A percentile compares a stretch with the other conserved stretches of the same genome.
Evolutionary conservation across 2,113 vertebrate genomes (phyloP).

Genomic region (Sylvilagus bachmani): DNA sequence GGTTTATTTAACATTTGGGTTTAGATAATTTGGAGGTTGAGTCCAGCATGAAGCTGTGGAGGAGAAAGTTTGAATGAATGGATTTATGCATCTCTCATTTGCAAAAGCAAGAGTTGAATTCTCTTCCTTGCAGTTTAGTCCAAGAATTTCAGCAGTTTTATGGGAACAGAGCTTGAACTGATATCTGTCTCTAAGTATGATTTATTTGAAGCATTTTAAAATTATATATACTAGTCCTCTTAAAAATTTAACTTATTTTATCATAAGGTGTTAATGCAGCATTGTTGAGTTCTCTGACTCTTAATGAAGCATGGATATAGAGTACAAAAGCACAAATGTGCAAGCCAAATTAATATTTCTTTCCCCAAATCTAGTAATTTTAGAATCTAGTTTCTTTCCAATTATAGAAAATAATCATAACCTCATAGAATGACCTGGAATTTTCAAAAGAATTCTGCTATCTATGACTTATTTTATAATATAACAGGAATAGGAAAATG

Average conservation of each 20-base stretch:
- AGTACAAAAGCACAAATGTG: slow-evolving; percentile 52
- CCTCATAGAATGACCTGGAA: slow-evolving; percentile 47
- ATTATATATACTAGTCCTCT: background rate
- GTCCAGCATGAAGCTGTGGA: background rate
- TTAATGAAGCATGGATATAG: slow-evolving; percentile 43
- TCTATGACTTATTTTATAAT: slow-evolving; percentile 48
- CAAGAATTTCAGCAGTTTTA: background rate
- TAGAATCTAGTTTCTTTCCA: slow-evolving; percentile 57
- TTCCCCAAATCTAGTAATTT: slow-evolving; percentile 46
- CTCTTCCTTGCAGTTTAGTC: background rate
- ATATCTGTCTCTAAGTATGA: background rate
- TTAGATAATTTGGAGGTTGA: slow-evolving; percentile 27
- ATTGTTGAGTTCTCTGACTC: slow-evolving; percentile 9
- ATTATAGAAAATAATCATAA: slow-evolving; percentile 49
- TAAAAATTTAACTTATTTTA: slow-evolving; percentile 43
- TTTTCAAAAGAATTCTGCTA: slow-evolving; percentile 44
- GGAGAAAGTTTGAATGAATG: slow-evolving; percentile 20
- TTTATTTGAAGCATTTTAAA: slow-evolving; percentile 5
- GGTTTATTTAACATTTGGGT: background rate
- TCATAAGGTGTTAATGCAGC: slow-evolving; percentile 31
- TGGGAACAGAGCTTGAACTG: slow-evolving; percentile 40
- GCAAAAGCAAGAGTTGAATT: slow-evolving; percentile 31
- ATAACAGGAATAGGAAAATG: slow-evolving; percentile 35
- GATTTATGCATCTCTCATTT: slow-evolving; percentile 6
- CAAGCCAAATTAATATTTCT: slow-evolving; percentile 50